Conservation (phyloP, 2,888 invertebrate species). For the Leucania comma region DNA sequence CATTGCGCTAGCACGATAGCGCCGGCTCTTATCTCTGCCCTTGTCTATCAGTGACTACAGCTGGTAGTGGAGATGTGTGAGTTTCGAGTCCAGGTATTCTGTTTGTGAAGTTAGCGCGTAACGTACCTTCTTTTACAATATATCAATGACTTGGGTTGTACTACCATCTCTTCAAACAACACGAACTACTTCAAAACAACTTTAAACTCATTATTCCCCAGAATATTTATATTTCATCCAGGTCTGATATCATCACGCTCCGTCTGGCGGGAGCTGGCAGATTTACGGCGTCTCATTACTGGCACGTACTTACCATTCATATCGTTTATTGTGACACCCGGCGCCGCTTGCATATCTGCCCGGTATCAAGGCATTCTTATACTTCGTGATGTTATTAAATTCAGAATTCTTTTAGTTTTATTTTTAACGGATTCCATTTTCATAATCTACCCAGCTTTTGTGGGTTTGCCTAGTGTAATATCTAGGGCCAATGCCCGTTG, state of each 20-base stretch:
- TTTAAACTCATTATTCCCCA: conserved; percentile 10
- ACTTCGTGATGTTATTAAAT: conserved; percentile 50
- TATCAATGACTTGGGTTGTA: no score
- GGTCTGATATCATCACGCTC: conserved; percentile 44
- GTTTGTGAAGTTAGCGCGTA: no score
- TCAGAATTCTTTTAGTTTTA: background rate
- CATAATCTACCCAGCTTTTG: no score
- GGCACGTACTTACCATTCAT: conserved; percentile 60
- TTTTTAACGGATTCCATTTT: background rate
- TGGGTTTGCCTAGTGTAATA: no score
- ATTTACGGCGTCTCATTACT: conserved; percentile 61
- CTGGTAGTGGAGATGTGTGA: no score
- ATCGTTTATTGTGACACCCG: conserved; percentile 60
- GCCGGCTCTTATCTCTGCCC: no score
- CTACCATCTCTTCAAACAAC: background rate
- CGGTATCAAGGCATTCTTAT: conserved; percentile 33
- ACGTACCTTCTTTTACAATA: no score
- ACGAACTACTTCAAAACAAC: background rate
- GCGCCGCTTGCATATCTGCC: conserved; percentile 56
- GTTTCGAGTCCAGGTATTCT: no score
- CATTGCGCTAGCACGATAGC: no score
- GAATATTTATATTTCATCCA: conserved; percentile 34
- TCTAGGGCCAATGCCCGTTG: no score
- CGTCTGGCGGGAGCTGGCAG: conserved; percentile 31
- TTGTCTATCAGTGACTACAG: no score